Base-by-base conservation (phyloP, 2,888 invertebrate species). In the Chrysolina americana region DNA sequence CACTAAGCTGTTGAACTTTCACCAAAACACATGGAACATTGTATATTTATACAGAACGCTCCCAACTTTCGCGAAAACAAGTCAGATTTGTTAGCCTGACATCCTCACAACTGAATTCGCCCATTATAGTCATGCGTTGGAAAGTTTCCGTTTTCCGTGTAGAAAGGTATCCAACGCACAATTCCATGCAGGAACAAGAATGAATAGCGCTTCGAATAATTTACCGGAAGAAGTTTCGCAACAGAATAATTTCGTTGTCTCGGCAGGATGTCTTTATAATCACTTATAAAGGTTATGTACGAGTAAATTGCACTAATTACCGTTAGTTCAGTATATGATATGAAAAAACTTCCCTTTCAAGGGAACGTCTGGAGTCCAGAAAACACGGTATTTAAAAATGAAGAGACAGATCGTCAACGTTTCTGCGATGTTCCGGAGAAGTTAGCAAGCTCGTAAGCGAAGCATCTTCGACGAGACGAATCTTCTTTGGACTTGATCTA, bases 91-190 rank as follows among this genome's bases (percentile, higher is more conserved):
- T 53, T 19, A 21, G 13, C 21, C 21, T 21, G 53, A 36, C 19
- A 19, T 19, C 53, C 53, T 21, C 53, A 5, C 59, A 59, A 11
- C 28, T 59, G 36, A 53, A 59, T n/a, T 28, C 15, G 23, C 28
- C 59, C 36, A 9, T 36, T 59, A 15, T 28, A 15, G 28, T 28
- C 17, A n/a, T 28, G 36, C 28, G 36, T 59, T 15, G 53, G n/a
- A 59, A 59, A 59, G 59, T 36, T 59, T 59, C 28, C 59, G 59
- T 59, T 59, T 15, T 15, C 23, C 23, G 59, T 59, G 59, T 10
- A n/a, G 59, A 28, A 59, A 59, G 59, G 59, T 59, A 59, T 59
- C 36, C 59, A 36, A 59, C 59, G 59, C 36, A 59, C 15, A n/a
- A 59, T 10, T 59, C 36, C 28, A 59, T 10, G 59, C 36, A 59